Evolutionary conservation across 2,888 invertebrate genomes (phyloP).

Genomic region (Drosophila macrospina): DNA sequence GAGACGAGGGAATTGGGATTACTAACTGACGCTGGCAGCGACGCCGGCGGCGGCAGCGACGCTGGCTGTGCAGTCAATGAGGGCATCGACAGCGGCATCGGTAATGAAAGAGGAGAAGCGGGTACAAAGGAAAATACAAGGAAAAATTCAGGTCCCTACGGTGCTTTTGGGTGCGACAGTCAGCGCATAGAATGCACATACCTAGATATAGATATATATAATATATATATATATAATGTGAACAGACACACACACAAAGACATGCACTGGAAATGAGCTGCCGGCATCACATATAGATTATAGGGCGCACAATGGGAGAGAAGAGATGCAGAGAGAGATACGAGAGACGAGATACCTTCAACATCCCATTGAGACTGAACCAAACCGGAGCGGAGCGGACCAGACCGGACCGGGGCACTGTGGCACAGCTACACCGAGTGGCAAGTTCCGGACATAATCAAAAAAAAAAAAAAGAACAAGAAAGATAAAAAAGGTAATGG

Average conservation of each 20-base stretch:
- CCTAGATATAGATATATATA: slow-evolving; percentile 21
- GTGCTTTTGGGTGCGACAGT: slow-evolving; percentile 77
- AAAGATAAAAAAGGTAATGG: slow-evolving; percentile 69
- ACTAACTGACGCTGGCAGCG: slow-evolving; percentile 54
- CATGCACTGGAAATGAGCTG: slow-evolving; percentile 32
- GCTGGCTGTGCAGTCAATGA: slow-evolving; percentile 38
- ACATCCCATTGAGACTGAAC: slow-evolving; percentile 37
- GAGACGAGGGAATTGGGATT: slow-evolving; percentile 72
- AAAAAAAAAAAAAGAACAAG: slow-evolving; percentile 31
- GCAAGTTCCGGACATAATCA: slow-evolving; percentile 64
- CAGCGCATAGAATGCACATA: slow-evolving; percentile 57
- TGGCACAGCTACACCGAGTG: slow-evolving; percentile 17
- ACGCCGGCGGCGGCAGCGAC: slow-evolving; percentile 22
- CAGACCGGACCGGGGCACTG: neutral
- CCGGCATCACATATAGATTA: slow-evolving; percentile 72
- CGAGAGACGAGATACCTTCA: slow-evolving; percentile 55
- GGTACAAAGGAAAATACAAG: slow-evolving; percentile 77
- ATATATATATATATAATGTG: slow-evolving; percentile 7
- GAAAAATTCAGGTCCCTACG: slow-evolving; percentile 81
- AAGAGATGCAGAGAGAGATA: slow-evolving; percentile 63
- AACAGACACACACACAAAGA: slow-evolving; percentile 26
- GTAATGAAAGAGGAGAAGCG: neutral
- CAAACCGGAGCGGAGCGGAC: neutral
- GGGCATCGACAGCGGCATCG: slow-evolving; percentile 48
- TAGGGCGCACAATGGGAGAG: slow-evolving; percentile 59